Evolutionary conservation across 2,888 invertebrate genomes (phyloP).

Genomic region (Nipponacmea schrenckii): DNA sequence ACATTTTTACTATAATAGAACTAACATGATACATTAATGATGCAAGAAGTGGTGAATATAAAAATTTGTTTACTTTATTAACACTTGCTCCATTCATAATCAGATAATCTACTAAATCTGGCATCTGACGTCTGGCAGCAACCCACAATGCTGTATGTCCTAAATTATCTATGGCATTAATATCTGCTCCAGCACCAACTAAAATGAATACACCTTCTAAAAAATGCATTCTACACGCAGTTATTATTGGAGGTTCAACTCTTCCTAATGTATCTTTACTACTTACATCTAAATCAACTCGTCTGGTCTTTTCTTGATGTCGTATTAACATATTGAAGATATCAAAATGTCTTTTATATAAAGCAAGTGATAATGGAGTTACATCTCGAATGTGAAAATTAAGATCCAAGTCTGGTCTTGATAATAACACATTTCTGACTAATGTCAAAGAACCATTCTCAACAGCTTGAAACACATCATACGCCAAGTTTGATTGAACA

Average conservation of each 20-base stretch:
- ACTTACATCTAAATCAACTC: conserved; percentile 61
- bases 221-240: conserved; percentile 66
- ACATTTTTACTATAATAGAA: conserved; percentile 54
- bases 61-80: conserved; percentile 60
- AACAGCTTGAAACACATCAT: conserved; percentile 52
- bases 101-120: conserved; percentile 54
- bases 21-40: conserved; percentile 57
- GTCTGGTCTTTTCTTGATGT: conserved; percentile 54
- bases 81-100: conserved; percentile 60
- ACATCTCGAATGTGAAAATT: conserved; percentile 63
- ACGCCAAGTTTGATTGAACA: conserved; percentile 51
- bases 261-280: conserved; percentile 63
- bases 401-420: conserved; percentile 58
- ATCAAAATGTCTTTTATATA: conserved; percentile 59
- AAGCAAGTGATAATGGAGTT: conserved; percentile 64
- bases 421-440: conserved; percentile 52
- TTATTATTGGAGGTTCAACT: conserved; percentile 65
- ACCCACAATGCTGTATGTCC: conserved; percentile 60
- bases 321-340: conserved; percentile 61
- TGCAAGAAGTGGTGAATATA: conserved; percentile 59
- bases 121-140: conserved; percentile 54
- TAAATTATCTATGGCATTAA: conserved; percentile 56
- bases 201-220: conserved; percentile 59
- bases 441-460: conserved; percentile 47
- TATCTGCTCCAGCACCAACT: conserved; percentile 59